These are phyloP conservation scores for Zeuzera pyrina DNA, from an alignment of 2,888 invertebrate genomes.

Conservation along the genomic window DNA sequence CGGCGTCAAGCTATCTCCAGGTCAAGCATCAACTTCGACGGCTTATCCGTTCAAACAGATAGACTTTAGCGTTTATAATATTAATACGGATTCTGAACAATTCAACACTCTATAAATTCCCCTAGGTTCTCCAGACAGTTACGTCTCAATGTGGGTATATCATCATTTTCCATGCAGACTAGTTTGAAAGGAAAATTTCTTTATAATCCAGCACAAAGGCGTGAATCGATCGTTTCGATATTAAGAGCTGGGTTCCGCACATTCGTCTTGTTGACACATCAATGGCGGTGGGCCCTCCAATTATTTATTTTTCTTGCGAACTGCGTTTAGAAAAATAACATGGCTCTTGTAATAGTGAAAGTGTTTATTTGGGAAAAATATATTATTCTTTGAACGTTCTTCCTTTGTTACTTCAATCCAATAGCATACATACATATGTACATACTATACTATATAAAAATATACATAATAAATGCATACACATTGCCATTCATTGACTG, in stretches of 20 bases:
- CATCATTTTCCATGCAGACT: conserved; percentile 3
- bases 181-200: conserved; percentile 2
- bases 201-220: conserved; percentile 1
- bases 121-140: neutral
- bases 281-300: conserved; percentile 4
- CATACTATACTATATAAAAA: no score
- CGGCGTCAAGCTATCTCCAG: no score
- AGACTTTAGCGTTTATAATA: no score
- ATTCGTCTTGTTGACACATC: conserved; percentile 9
- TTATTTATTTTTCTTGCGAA: conserved; percentile 4
- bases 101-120: neutral
- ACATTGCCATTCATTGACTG: no score
- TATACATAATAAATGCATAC: no score
- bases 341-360: no score
- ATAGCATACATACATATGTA: no score
- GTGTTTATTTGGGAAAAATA: no score
- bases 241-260: neutral
- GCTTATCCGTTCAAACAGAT: no score
- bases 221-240: conserved; percentile 1
- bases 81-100: neutral
- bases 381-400: no score
- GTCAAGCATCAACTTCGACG: no score
- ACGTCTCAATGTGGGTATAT: neutral
- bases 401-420: no score
- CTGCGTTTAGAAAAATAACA: conserved; percentile 1